phyloP scores from a whole-genome alignment of 2,113 vertebrate species.

The Redunca redunca region DNA sequence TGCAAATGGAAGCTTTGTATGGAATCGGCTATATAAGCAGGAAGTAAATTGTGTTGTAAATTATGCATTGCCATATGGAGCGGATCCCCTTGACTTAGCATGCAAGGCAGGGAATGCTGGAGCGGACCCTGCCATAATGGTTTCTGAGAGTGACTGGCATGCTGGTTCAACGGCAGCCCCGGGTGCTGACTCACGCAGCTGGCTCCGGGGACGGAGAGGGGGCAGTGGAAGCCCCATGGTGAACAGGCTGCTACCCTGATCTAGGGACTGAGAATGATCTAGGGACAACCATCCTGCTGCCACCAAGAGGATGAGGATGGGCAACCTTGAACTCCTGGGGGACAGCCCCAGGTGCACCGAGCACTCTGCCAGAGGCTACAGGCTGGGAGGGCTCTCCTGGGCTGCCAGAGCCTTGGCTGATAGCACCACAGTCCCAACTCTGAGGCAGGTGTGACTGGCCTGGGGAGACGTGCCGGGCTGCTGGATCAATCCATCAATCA shows the following conservation, averaged over 20 bases:
- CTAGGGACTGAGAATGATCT: background rate
- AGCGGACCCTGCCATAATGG: background rate
- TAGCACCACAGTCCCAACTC: background rate
- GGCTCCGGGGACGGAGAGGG: background rate
- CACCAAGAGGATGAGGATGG: background rate
- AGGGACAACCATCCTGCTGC: background rate
- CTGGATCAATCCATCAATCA: constrained; percentile 49
- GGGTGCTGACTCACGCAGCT: constrained; percentile 23
- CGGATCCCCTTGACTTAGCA: constrained; percentile 56
- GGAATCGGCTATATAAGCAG: constrained; percentile 45
- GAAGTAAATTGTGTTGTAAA: constrained; percentile 67
- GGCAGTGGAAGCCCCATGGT: background rate
- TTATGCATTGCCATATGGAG: constrained; percentile 68
- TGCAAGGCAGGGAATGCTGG: constrained; percentile 32
- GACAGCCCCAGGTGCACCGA: accelerated
- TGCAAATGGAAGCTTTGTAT: constrained; percentile 66
- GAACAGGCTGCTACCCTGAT: background rate
- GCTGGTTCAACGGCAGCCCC: background rate
- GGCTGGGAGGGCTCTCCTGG: background rate
- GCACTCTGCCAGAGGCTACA: accelerated
- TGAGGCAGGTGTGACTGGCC: constrained; percentile 43
- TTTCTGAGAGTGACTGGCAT: constrained; percentile 12
- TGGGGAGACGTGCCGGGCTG: background rate
- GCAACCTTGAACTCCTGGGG: background rate
- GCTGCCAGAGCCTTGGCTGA: background rate